Percentiles rank a stretch among this genome's conserved stretches.
Evolutionary conservation across 2,113 vertebrate species (phyloP).

Genomic region (Dicentrarchus labrax): DNA sequence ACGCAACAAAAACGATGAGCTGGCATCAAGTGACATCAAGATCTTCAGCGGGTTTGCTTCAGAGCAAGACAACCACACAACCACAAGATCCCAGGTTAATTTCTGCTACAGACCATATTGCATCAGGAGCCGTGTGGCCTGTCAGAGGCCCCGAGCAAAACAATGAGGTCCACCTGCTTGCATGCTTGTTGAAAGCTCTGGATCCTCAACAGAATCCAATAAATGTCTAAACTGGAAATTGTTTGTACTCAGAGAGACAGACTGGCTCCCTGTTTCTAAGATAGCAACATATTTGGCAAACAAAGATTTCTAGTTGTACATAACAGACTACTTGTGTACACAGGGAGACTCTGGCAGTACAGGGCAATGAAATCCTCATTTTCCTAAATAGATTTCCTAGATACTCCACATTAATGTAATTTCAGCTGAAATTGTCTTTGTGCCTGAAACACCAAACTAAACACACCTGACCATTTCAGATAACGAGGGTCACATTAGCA

Average conservation of each 20-base stretch:
- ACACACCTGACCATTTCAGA: slow-evolving; percentile 1
- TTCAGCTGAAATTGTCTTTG: too few relatives aligned
- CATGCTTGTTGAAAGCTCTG: slow-evolving; percentile 14
- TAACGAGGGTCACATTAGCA: background rate
- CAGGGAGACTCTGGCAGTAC: slow-evolving; percentile 16
- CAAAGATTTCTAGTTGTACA: slow-evolving; percentile 26
- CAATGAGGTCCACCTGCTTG: slow-evolving; percentile 40
- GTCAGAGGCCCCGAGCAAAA: slow-evolving; percentile 35
- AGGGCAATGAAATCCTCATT: background rate
- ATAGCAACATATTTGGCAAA: slow-evolving; percentile 37
- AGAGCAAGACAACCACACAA: background rate
- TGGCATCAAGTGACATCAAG: slow-evolving; percentile 9
- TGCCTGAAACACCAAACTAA: too few relatives aligned
- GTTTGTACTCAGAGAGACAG: slow-evolving; percentile 32
- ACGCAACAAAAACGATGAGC: background rate
- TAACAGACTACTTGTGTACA: slow-evolving; percentile 27
- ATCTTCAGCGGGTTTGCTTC: background rate
- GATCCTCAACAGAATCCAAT: slow-evolving; percentile 24
- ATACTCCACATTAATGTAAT: too few relatives aligned
- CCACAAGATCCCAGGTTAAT: slow-evolving; percentile 15
- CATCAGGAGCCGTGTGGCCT: slow-evolving; percentile 5
- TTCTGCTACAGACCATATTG: slow-evolving; percentile 17
- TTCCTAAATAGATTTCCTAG: background rate
- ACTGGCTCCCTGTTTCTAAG: slow-evolving; percentile 31
- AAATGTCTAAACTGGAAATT: slow-evolving; percentile 23